These are phyloP conservation scores for Escarpia spicata DNA, from an alignment of 2,888 invertebrate genomes.

Conservation along the genomic window DNA sequence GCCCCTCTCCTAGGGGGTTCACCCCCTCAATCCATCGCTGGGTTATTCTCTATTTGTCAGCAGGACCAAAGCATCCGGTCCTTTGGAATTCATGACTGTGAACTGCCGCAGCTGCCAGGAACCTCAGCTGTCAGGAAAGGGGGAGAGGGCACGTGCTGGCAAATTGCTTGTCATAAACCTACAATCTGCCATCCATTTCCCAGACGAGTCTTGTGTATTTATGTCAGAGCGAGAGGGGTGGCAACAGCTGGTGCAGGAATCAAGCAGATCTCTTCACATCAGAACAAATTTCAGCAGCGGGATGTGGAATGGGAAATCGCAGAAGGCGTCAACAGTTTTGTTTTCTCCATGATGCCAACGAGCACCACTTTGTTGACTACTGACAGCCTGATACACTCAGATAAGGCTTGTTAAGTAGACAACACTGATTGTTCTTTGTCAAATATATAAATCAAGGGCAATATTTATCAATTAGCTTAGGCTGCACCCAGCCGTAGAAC, in stretches of 20 bases:
- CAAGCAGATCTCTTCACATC: neutral
- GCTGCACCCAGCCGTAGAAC: too few species aligned
- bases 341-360: neutral
- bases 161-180: conserved; percentile 6
- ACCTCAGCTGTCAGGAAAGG: neutral
- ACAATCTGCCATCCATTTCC: conserved; percentile 11
- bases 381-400: neutral
- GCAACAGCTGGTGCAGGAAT: neutral
- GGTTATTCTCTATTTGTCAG: neutral
- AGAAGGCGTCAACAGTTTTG: neutral
- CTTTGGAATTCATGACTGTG: neutral
- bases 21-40: neutral
- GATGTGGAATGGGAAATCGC: neutral
- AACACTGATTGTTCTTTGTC: too few species aligned
- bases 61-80: neutral
- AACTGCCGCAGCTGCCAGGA: neutral
- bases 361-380: neutral
- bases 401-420: neutral
- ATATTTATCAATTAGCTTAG: too few species aligned
- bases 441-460: too few species aligned
- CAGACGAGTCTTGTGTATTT: neutral
- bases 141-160: neutral
- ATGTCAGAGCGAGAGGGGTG: neutral
- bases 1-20: neutral
- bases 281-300: neutral